phyloP scores from a whole-genome alignment of 2,888 invertebrate species.

The Conomelus anceps region DNA sequence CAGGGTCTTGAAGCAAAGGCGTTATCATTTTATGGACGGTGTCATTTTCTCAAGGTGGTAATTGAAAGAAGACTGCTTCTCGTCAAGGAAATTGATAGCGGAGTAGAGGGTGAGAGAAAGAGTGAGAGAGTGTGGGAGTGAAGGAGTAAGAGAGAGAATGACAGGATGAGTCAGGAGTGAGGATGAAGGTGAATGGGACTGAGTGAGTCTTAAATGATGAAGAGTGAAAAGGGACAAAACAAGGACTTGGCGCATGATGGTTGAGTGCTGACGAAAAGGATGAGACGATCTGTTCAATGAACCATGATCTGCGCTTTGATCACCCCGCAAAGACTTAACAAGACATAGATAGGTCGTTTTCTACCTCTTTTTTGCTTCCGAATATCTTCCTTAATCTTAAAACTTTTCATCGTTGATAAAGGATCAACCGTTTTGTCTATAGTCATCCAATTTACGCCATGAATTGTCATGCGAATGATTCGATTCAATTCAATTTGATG shows the following conservation, averaged over 20 bases:
- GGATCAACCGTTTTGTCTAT: neutral
- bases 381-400: neutral
- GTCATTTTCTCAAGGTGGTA: neutral
- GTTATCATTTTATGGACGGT: neutral
- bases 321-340: neutral
- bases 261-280: neutral
- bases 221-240: neutral
- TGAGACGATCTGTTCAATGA: neutral
- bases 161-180: too few relatives aligned
- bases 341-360: neutral
- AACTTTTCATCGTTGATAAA: neutral
- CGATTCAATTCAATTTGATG: too few relatives aligned
- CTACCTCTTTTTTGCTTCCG: neutral
- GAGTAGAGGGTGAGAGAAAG: neutral
- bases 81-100: neutral
- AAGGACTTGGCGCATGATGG: neutral
- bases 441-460: neutral
- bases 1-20: neutral
- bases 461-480: neutral
- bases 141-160: neutral
- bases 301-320: neutral
- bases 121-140: neutral
- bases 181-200: neutral
- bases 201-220: neutral
- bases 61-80: neutral